Evolutionary conservation across 2,113 vertebrate genomes (phyloP), one percentile per base, ranked within the genome.

Genomic region (Strigops habroptila): DNA sequence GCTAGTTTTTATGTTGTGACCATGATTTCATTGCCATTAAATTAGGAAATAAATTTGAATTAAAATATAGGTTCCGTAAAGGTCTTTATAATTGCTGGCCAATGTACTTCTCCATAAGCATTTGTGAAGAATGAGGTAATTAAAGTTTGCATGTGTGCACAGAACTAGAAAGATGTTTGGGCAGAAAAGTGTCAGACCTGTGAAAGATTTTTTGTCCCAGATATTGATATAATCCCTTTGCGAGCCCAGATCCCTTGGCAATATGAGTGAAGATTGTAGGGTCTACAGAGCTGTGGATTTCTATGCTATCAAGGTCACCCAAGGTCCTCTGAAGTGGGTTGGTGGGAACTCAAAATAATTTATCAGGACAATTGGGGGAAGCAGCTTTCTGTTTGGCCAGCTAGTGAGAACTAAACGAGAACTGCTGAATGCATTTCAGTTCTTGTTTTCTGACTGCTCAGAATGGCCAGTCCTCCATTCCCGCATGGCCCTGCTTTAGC

Each of bases 401-500:
- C 6, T 62, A 60, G 9, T 21, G 12, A 48, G 62, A 84, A 59
- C 33, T 46, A 49, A 87, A 75, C 11, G 4, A 49, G 62, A 76
- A 65, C 19, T 30, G 16, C 60, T 59, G 49, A 78, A 71, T 21
- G 24, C 24, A 68, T 78, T 92, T 79, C n/a, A n/a, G 3, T 44
- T 82, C 62, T 52, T 64, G 6, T 76, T 68, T 86, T 86, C 53
- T 71, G 60, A 74, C 55, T 17, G 39, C 48, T 46, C 14, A 79
- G 62, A 86, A 64, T 0, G 6, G 33, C n/a, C 51, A 90, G 18
- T 16, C 18, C 48, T 64, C 51, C 39, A 10, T 22, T 71, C 27
- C 57, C 1, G 3, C 28, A 86, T 0, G 4, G 23, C 27, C 0
- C 0, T 51, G 23, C 44, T 57, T 77, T 57, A 82, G 43, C 33